Evolutionary conservation across 2,888 invertebrate genomes (phyloP).

Genomic region (Pseudanteris insignis): DNA sequence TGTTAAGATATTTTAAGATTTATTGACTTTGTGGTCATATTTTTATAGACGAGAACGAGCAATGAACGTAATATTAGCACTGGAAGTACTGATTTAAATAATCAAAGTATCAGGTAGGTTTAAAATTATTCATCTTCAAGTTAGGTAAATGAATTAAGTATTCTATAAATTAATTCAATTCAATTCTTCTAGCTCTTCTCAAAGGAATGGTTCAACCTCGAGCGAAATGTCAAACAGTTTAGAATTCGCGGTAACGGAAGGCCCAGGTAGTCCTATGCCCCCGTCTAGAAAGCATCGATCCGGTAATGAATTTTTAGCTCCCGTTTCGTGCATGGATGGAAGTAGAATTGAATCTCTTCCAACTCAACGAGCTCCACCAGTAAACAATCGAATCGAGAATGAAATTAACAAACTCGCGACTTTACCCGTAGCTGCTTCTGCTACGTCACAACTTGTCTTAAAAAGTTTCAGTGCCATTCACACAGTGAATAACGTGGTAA

Average conservation of each 20-base stretch:
- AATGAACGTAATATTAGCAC: too few species aligned
- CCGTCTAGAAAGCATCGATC: slow-evolving; percentile 56
- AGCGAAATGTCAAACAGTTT: slow-evolving; percentile 33
- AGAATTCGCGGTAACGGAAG: slow-evolving; percentile 12
- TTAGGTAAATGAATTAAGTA: too few species aligned
- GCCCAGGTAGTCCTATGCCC: slow-evolving; percentile 52
- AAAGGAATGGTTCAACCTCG: slow-evolving; percentile 25
- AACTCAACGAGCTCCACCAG: slow-evolving; percentile 23
- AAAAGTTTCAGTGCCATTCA: slow-evolving; percentile 58
- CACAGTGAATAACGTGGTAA: slow-evolving; percentile 49
- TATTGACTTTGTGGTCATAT: too few species aligned
- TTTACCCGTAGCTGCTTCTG: slow-evolving; percentile 50
- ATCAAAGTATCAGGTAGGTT: slow-evolving; percentile 15
- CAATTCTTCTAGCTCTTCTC: slow-evolving; percentile 13
- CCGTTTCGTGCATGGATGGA: slow-evolving; percentile 42
- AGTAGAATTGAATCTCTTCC: slow-evolving; percentile 45
- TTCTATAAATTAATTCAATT: too few species aligned
- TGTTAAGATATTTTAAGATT: too few species aligned
- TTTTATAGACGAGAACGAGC: too few species aligned
- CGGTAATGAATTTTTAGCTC: slow-evolving; percentile 50
- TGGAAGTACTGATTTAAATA: background rate
- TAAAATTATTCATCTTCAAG: too few species aligned
- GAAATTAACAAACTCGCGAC: slow-evolving; percentile 21
- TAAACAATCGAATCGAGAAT: slow-evolving; percentile 43
- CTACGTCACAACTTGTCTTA: slow-evolving; percentile 57